Conservation (phyloP, 2,113 vertebrate species). For the Alectura lathami region DNA sequence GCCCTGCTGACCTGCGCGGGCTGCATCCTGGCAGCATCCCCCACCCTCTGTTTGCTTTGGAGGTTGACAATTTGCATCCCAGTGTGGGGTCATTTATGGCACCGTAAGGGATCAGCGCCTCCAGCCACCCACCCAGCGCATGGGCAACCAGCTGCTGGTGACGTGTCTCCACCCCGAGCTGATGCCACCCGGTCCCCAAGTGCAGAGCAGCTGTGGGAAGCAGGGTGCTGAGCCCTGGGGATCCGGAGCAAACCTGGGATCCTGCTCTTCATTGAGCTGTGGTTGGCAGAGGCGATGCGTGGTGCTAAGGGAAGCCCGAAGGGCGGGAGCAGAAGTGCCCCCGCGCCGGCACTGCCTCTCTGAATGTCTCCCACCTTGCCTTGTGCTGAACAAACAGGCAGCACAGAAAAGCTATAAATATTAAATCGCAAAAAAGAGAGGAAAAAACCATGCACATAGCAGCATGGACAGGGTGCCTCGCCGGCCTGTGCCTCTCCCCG, state of each 20-base stretch:
- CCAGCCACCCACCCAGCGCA: not conserved
- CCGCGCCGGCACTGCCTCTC: accelerated
- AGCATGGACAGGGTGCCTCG: not conserved
- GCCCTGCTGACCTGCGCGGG: not conserved
- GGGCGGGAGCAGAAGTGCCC: accelerated
- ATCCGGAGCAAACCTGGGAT: accelerated
- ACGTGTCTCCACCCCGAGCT: accelerated
- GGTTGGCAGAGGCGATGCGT: no score
- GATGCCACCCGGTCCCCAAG: accelerated
- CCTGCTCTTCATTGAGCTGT: not conserved
- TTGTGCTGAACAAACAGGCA: not conserved
- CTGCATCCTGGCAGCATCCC: not conserved
- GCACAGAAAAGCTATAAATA: not conserved
- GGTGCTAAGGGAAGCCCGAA: not conserved
- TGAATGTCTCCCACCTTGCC: not conserved
- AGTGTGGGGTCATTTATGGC: no score
- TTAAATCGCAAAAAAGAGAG: not conserved
- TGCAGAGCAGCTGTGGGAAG: accelerated
- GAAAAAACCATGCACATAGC: not conserved
- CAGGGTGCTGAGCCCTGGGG: accelerated
- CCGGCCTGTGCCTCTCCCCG: not conserved
- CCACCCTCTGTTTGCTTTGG: not conserved
- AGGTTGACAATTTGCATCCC: not conserved
- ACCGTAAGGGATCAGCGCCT: not conserved
- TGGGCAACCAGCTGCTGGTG: not conserved